A percentile compares a stretch with the other conserved stretches of the same genome.
Conservation (phyloP, 1,140 invertebrate genomes). For the Amphibalanus amphitrite region DNA sequence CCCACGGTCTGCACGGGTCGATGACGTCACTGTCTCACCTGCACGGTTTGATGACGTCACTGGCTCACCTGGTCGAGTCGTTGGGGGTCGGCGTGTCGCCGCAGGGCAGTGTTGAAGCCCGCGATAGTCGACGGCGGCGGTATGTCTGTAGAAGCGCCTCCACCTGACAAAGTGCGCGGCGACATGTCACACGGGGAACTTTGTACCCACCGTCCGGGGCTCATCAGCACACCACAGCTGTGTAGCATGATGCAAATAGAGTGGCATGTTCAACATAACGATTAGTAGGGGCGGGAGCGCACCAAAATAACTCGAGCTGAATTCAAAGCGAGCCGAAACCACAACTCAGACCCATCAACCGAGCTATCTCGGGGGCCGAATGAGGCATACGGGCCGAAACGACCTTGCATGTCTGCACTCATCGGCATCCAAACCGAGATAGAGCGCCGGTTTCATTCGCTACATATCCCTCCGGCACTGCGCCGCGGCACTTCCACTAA, state of each 20-base stretch:
- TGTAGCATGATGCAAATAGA: not conserved
- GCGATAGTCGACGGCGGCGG: not conserved
- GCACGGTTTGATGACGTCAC: not conserved
- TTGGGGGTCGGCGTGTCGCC: not conserved
- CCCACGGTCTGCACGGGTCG: too few species aligned
- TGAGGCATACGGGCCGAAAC: too few species aligned
- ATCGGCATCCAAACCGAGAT: too few species aligned
- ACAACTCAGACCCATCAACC: too few species aligned
- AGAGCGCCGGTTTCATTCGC: too few species aligned
- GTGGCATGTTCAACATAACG: not conserved
- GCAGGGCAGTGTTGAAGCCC: not conserved
- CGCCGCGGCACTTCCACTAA: too few species aligned
- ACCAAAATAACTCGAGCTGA: not conserved
- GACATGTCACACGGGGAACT: not conserved
- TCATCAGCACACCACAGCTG: not conserved
- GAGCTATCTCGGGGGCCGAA: too few species aligned
- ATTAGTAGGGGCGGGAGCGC: not conserved
- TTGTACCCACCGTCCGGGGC: not conserved
- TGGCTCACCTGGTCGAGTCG: not conserved
- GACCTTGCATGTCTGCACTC: too few species aligned
- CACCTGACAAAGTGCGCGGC: not conserved
- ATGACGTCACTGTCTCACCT: too few species aligned
- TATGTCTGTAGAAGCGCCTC: not conserved
- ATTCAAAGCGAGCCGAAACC: not conserved
- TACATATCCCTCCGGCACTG: too few species aligned